Base-by-base conservation (phyloP, 2,113 vertebrate species). In the Pelvicachromis taeniatus region DNA sequence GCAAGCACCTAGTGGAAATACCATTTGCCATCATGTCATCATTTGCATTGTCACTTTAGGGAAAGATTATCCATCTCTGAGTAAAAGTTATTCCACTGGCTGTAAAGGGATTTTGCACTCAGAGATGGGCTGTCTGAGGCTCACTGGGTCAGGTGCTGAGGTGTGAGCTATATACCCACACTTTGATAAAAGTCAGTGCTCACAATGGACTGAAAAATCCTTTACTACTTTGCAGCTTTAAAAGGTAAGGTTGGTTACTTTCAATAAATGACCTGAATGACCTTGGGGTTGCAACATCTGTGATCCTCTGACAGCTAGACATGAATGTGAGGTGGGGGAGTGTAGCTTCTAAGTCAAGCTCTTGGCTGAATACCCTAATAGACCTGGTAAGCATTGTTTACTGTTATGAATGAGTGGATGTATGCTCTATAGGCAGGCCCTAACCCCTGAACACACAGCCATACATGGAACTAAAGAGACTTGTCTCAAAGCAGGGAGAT, bases 31-130 rank as follows among this genome's bases (percentile, higher is more conserved):
- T 50, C 45, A 0, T n/a, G 33, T 50, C 26, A 75, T 75, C 70
- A 9, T 56, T 84, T 73, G 42, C 73, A 45, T 2, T 79, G 50
- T 68, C 33, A 40, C 68, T 83, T 84, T 61, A 81, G 68, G 73
- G 63, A 61, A 80, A 58, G 52, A 77, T 78, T 80, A 84, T 88
- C 58, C 56, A 13, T n/a, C 84, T 75, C 26, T 79, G 82, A 79
- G 79, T 23, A 78, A 26, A 80, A 84, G 58, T 10, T 78, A 29
- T 42, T 70, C 35, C 31, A n/a, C 19, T 65, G 48, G 38, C 29
- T 52, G 82, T 12, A 16, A 13, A 9, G 45, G 55, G 77, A 83
- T 75, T 38, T 53, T 19, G 70, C n/a, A 21, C 2, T 52, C 2
- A 12, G 61, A 52, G 35, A 68, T 5, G 14, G n/a, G 17, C 23